Evolutionary conservation across 2,888 invertebrate genomes (phyloP), one percentile per base, ranked within the genome.

Genomic region (Subacronicta megacephala): DNA sequence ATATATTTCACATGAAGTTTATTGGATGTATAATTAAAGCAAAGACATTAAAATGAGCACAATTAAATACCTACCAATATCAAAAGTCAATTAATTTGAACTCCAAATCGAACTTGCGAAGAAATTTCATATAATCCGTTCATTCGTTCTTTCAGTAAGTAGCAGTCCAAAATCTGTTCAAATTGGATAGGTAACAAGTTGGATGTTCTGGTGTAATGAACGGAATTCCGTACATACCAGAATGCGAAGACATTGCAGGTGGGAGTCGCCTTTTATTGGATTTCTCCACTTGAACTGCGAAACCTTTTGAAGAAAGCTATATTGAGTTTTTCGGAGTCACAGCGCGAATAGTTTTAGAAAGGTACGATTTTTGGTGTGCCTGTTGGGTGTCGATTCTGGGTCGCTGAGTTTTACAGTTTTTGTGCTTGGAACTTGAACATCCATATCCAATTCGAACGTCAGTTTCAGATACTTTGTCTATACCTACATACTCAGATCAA

Each of bases 181-280:
- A 88, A 89, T 89, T 84, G 85, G 87, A 82, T 80, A 87, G 85
- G 89, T 89, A 86, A 84, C 89, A 89, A 90, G 87, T 89, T 83
- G 85, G 81, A 82, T 83, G 84, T 83, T 84, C 85, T 75, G 77
- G 83, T 79, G 90, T 90, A 92, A 92, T 91, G 90, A 92, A 89
- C 87, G 87, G 86, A 78, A 83, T 90, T 82, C 90, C 89, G 52
- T 64, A 81, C 85, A 88, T 89, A 85, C 90, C 87, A 50, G 70
- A 77, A 78, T 77, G 82, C 80, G 84, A 85, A 88, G 88, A 89
- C 89, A 84, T 80, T 83, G 85, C 88, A 89, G 88, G 88, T 88
- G 72, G 75, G 65, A 75, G 61, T 81, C 82, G 77, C 54, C 59
- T 68, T 83, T 90, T 92, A 92, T 92, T 92, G 90, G 89, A 90